Evolutionary conservation across 2,113 vertebrate species (phyloP), one percentile per base, ranked within the genome.

Genomic region (Orcinus orca): DNA sequence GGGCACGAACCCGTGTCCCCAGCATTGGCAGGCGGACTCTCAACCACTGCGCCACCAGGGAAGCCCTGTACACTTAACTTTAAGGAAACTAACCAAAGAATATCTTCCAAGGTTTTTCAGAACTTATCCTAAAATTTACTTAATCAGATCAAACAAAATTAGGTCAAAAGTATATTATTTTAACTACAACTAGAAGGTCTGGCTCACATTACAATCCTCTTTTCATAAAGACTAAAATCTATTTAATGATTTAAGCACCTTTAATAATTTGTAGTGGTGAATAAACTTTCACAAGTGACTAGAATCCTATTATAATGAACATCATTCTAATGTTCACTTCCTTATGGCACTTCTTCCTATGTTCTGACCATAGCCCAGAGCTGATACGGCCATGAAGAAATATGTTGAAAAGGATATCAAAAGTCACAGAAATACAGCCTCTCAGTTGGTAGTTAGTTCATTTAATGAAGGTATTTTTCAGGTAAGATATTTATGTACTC

Each of bases 71-170:
- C 65, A 94, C 81, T 82, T 81, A 96, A 93, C 74, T 95, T 96
- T 41, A 94, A 90, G 36, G 62, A 73, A 85, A 96, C 47, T 71
- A 81, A 89, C 44, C 11, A 76, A 90, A 92, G 84, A 38, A 84
- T 47, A 68, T 10, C 38, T 93, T 71, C 14, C 68, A 85, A 96
- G 20, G 38, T 44, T 94, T 88, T 96, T 68, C 31, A 90, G 62
- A 92, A 60, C 26, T 81, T 93, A 74, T 92, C 68, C 79, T 67
- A 88, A 97, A 91, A 71, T 91, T 77, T 89, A 93, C 41, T 96
- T 81, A 65, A 88, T 73, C 53, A 55, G 21, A 79, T 65, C 53
- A 89, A 92, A 58, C 33, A 53, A 87, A 96, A 70, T 83, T 60
- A 33, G 58, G 67, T 93, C 80, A 92, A 92, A 60, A 81, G n/a